phyloP scores from a whole-genome alignment of 1,140 invertebrate genomes.

The Zaprionus lachaisei region DNA sequence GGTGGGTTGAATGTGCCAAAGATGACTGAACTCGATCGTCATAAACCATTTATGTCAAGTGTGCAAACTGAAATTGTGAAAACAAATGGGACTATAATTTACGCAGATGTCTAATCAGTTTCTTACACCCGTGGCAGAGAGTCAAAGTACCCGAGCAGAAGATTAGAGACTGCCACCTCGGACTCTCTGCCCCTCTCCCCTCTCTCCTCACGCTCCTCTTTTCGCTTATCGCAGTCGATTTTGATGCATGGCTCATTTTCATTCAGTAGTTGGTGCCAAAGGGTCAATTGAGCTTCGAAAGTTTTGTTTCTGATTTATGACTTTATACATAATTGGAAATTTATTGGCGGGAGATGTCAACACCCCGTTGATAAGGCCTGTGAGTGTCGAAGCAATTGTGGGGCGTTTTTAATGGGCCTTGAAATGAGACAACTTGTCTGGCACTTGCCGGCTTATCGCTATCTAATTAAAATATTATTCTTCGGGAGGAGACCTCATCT shows the following conservation, averaged over 20 bases:
- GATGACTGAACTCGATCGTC: neutral
- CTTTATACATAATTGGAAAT: conserved; percentile 69
- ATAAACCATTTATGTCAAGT: conserved; percentile 2
- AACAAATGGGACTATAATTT: conserved; percentile 5
- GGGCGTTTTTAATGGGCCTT: conserved; percentile 51
- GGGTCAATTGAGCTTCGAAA: conserved; percentile 64
- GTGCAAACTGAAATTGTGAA: conserved; percentile 13
- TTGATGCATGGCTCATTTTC: conserved; percentile 22
- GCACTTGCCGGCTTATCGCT: conserved; percentile 45
- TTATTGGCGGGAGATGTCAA: conserved; percentile 70
- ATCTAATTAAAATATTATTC: conserved; percentile 48
- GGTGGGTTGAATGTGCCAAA: conserved; percentile 20
- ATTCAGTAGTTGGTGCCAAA: conserved; percentile 44
- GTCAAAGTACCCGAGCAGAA: conserved; percentile 7
- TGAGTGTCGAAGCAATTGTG: neutral
- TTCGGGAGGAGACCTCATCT: neutral
- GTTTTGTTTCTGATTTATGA: conserved; percentile 53
- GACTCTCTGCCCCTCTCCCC: neutral
- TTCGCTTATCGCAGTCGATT: conserved; percentile 30
- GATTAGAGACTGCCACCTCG: conserved; percentile 2
- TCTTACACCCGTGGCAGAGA: neutral
- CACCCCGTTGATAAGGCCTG: conserved; percentile 33
- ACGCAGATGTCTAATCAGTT: conserved; percentile 30
- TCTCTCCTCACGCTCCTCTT: neutral
- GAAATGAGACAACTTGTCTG: conserved; percentile 54